Evolutionary conservation across 1,140 invertebrate species (phyloP).

Genomic region (Drosophila ficusphila): DNA sequence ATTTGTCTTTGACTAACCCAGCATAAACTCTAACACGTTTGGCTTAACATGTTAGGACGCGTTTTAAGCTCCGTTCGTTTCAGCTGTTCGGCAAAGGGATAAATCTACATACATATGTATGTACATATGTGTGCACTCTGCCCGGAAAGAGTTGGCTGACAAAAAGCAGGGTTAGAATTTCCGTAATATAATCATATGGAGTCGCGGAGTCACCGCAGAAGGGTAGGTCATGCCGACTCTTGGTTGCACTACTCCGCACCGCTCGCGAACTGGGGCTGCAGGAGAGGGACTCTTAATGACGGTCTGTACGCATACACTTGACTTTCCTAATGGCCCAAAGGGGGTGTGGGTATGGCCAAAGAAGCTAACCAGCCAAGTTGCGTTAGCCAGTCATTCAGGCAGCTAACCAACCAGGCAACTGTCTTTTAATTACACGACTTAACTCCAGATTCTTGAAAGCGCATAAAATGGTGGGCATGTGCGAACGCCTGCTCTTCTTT

Average conservation of each 20-base stretch:
- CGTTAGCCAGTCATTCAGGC: slow-evolving; percentile 24
- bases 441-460: slow-evolving; percentile 52
- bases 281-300: slow-evolving; percentile 1
- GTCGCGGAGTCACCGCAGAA: neutral
- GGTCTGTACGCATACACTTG: slow-evolving; percentile 8
- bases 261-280: neutral
- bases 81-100: slow-evolving; percentile 32
- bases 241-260: slow-evolving; percentile 15
- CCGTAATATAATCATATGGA: slow-evolving; percentile 21
- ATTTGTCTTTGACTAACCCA: slow-evolving; percentile 77
- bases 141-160: slow-evolving; percentile 9
- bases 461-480: slow-evolving; percentile 40
- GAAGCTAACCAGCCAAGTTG: slow-evolving; percentile 5
- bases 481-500: neutral
- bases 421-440: slow-evolving; percentile 72
- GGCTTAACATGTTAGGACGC: slow-evolving; percentile 68
- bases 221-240: slow-evolving; percentile 15
- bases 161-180: neutral
- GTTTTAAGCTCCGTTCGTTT: slow-evolving; percentile 58
- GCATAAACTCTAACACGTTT: slow-evolving; percentile 71
- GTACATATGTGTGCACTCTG: slow-evolving; percentile 4
- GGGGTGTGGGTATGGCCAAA: neutral
- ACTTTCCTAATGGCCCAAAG: neutral
- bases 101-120: slow-evolving; percentile 6
- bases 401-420: slow-evolving; percentile 50